phyloP scores from a whole-genome alignment of 2,888 invertebrate species.

The Adineta ricciae region DNA sequence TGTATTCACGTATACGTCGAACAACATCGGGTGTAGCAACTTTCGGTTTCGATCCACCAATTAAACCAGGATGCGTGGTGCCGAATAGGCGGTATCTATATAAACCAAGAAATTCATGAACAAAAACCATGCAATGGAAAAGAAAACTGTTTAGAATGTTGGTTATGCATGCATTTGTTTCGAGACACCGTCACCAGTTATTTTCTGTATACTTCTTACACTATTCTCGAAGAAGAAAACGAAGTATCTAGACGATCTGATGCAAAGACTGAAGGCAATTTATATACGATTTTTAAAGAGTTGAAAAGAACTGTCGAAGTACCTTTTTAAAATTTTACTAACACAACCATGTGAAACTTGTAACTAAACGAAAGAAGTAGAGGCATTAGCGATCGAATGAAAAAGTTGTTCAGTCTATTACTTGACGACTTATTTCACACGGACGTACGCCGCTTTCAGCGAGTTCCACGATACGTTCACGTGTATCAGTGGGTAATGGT shows the following conservation, averaged over 20 bases:
- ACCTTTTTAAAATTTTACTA: conserved; percentile 32
- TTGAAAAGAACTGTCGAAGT: background rate
- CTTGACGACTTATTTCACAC: conserved; percentile 33
- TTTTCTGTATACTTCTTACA: background rate
- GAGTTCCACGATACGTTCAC: conserved; percentile 31
- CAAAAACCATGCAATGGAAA: too few species aligned
- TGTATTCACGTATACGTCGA: conserved; percentile 32
- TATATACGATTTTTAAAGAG: too few species aligned
- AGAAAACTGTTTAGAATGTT: background rate
- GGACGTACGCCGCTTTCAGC: conserved; percentile 33
- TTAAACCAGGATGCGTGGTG: conserved; percentile 31
- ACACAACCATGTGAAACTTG: conserved; percentile 34
- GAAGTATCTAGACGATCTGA: background rate
- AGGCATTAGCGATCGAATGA: background rate
- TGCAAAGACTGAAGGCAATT: background rate
- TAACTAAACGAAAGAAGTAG: background rate
- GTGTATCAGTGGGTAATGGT: conserved; percentile 32
- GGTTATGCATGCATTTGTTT: background rate
- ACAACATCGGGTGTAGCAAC: conserved; percentile 33
- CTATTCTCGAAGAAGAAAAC: background rate
- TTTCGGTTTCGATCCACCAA: conserved; percentile 34
- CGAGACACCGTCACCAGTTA: background rate
- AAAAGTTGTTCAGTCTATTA: background rate
- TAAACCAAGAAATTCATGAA: too few species aligned
- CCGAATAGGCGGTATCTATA: conserved; percentile 29